These are phyloP conservation scores for Tokudaia tokunoshimensis DNA, from an alignment of 2,797 vertebrate species.

Conservation along the genomic window DNA sequence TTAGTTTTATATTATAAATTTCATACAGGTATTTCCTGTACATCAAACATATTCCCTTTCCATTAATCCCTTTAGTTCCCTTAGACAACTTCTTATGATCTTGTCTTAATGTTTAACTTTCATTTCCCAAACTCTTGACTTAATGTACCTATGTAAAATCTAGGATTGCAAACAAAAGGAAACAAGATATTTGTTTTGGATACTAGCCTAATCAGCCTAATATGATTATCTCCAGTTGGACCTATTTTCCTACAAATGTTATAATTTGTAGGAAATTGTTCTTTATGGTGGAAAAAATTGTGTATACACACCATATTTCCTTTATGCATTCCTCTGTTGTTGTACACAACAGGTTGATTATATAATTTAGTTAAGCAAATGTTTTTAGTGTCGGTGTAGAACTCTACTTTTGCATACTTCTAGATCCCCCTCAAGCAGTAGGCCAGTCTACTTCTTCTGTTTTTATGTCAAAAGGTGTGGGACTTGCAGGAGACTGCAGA, in stretches of 20 bases:
- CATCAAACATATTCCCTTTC: background rate
- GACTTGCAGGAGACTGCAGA: background rate
- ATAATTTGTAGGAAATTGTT: background rate
- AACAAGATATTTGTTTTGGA: background rate
- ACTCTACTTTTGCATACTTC: background rate
- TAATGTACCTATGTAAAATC: background rate
- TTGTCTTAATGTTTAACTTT: background rate
- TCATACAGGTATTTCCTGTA: background rate
- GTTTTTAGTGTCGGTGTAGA: constrained; percentile 14
- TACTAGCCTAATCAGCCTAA: background rate
- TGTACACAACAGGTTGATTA: background rate
- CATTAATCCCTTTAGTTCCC: background rate
- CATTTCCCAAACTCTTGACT: background rate
- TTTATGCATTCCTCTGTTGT: background rate
- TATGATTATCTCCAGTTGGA: background rate
- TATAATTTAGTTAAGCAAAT: background rate
- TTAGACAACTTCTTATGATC: background rate
- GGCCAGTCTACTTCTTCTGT: background rate
- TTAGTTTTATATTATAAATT: background rate
- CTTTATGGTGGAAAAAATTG: background rate
- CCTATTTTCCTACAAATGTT: background rate
- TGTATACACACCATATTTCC: background rate
- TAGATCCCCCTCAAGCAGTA: background rate
- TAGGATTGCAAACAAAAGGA: background rate
- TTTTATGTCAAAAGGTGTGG: background rate